phyloP scores from a whole-genome alignment of 2,888 invertebrate species.

The Tillus elongatus region DNA sequence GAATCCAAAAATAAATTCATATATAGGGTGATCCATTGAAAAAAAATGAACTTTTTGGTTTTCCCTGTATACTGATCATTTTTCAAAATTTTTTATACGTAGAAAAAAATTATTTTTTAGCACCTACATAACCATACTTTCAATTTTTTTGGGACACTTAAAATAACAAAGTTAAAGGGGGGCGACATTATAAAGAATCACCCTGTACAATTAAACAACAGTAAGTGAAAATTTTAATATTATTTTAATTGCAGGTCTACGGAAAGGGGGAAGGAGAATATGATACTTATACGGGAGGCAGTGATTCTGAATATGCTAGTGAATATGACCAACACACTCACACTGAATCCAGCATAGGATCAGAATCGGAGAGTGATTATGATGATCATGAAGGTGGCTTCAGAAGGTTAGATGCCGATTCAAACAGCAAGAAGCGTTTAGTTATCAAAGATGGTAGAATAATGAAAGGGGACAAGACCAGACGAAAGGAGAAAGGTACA shows the following conservation, averaged over 20 bases:
- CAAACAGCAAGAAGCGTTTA: conserved; percentile 62
- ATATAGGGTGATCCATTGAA: too few species aligned
- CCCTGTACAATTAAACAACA: conserved; percentile 16
- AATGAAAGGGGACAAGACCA: conserved; percentile 62
- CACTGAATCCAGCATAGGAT: conserved; percentile 35
- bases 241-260: conserved; percentile 11
- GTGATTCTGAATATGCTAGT: conserved; percentile 38
- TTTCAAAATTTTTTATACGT: too few species aligned
- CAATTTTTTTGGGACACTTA: too few species aligned
- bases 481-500: conserved; percentile 73
- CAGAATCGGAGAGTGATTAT: conserved; percentile 33
- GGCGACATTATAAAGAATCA: conserved; percentile 11
- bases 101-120: too few species aligned
- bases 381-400: conserved; percentile 45
- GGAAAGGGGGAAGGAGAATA: conserved; percentile 23
- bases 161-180: too few species aligned
- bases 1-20: too few species aligned
- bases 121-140: too few species aligned
- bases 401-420: conserved; percentile 44
- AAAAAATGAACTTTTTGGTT: too few species aligned
- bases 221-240: conserved; percentile 11
- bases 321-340: conserved; percentile 35
- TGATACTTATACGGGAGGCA: conserved; percentile 34
- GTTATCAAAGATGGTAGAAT: conserved; percentile 59
- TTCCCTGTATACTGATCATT: too few species aligned